A percentile compares a stretch with the other conserved stretches of the same genome.
These are phyloP conservation scores for Gryon sp. DNA, from an alignment of 1,140 invertebrate species.

Conservation along the genomic window DNA sequence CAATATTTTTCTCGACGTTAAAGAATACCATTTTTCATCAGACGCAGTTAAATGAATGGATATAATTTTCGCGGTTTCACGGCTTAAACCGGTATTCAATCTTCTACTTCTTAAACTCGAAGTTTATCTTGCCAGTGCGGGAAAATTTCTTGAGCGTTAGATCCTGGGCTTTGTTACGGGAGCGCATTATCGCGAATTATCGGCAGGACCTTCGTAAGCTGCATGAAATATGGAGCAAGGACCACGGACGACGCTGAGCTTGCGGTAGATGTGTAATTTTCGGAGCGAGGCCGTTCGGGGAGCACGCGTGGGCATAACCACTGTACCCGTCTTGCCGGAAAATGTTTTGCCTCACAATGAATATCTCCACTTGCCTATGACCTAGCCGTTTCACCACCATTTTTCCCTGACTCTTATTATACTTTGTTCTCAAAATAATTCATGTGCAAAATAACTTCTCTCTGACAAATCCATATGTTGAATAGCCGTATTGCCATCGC, in stretches of 20 bases:
- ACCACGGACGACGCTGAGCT: constrained; percentile 37
- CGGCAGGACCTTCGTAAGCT: constrained; percentile 42
- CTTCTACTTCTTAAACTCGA: not conserved
- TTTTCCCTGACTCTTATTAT: not conserved
- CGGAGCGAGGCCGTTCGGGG: constrained; percentile 43
- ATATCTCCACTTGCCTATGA: not conserved
- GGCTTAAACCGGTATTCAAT: too few species aligned
- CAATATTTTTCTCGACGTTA: too few species aligned
- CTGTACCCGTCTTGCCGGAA: not conserved
- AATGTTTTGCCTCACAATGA: not conserved
- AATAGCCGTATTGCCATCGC: too few species aligned
- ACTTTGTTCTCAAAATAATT: not conserved
- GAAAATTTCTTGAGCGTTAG: constrained; percentile 9
- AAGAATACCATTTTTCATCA: too few species aligned
- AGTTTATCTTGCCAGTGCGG: not conserved
- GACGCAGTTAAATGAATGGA: too few species aligned
- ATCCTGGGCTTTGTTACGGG: constrained; percentile 25
- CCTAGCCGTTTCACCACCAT: not conserved
- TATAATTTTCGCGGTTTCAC: too few species aligned
- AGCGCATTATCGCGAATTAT: constrained; percentile 48
- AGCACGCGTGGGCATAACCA: constrained; percentile 21
- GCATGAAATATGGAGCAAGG: constrained; percentile 56
- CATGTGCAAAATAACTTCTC: not conserved
- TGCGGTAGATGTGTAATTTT: constrained; percentile 44
- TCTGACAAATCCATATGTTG: not conserved